Evolutionary conservation across 2,888 invertebrate species (phyloP), one percentile per base, ranked within the genome.

Genomic region (Achlya flavicornis): DNA sequence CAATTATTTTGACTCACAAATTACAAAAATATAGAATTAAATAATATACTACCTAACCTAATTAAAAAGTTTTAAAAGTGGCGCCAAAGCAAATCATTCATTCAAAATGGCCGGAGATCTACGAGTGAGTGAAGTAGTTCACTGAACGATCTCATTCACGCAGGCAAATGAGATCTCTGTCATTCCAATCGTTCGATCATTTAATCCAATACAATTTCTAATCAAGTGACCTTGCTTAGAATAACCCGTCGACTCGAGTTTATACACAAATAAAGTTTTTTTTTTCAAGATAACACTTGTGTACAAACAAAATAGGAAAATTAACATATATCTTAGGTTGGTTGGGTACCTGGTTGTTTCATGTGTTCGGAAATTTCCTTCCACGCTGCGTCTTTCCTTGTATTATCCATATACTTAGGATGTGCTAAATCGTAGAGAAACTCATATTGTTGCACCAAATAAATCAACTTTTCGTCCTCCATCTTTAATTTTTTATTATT

Each of bases 91-190:
- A 19, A 3, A 19, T 19, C 53, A 10, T 16, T 53, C 53, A 53
- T 53, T 53, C 53, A 53, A 53, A 53, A 53, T 53, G 53, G 53
- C 53, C 10, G 53, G n/a, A n/a, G n/a, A n/a, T n/a, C n/a, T n/a
- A n/a, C n/a, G n/a, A n/a, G n/a, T n/a, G n/a, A n/a, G n/a, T n/a
- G n/a, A n/a, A n/a, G n/a, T n/a, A n/a, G n/a, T n/a, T n/a, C n/a
- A n/a, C n/a, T n/a, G n/a, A n/a, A n/a, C n/a, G n/a, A n/a, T n/a
- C n/a, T n/a, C n/a, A n/a, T n/a, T n/a, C n/a, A n/a, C n/a, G n/a
- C n/a, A n/a, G n/a, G 12, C 41, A 41, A 41, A 12, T 11, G 12
- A 41, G 12, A 12, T 12, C 7, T 41, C 46, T 2, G n/a, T n/a
- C 46, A 14, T 6, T 53, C 8, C 2, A n/a, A 2, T 53, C 16